phyloP scores from a whole-genome alignment of 2,797 vertebrate genomes.

The Acomys russatus region DNA sequence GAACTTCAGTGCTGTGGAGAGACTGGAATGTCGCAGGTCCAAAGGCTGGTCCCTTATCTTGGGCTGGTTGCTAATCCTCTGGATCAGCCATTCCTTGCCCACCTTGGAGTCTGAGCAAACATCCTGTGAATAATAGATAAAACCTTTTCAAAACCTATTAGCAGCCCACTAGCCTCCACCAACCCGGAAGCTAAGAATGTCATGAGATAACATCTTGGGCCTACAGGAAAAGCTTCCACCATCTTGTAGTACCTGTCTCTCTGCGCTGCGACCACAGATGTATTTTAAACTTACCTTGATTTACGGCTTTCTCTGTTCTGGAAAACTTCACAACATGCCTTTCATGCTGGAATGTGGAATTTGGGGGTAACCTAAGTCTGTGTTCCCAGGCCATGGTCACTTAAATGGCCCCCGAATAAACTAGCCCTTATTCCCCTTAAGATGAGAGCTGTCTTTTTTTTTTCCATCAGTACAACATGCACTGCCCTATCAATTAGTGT shows the following conservation, averaged over 20 bases:
- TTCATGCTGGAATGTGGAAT: not conserved
- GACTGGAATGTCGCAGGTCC: not conserved
- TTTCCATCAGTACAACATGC: not conserved
- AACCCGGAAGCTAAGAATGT: not conserved
- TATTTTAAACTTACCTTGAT: not conserved
- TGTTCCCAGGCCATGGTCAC: not conserved
- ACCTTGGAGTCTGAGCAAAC: not conserved
- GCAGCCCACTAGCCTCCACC: not conserved
- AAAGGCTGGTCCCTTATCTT: not conserved
- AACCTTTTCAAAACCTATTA: not conserved
- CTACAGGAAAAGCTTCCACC: not conserved
- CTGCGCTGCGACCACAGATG: not conserved
- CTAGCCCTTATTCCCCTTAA: not conserved
- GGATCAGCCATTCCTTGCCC: not conserved
- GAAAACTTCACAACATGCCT: not conserved
- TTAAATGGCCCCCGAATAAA: not conserved
- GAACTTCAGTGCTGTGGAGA: not conserved
- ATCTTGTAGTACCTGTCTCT: not conserved
- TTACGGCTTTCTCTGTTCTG: not conserved
- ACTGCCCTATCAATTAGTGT: slow-evolving; percentile 5
- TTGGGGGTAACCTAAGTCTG: not conserved
- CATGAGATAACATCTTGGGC: not conserved
- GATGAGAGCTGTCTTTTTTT: not conserved
- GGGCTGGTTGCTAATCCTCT: not conserved
- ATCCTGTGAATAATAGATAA: not conserved